Evolutionary conservation across 2,113 vertebrate genomes (phyloP).

Genomic region (Erinaceus europaeus): DNA sequence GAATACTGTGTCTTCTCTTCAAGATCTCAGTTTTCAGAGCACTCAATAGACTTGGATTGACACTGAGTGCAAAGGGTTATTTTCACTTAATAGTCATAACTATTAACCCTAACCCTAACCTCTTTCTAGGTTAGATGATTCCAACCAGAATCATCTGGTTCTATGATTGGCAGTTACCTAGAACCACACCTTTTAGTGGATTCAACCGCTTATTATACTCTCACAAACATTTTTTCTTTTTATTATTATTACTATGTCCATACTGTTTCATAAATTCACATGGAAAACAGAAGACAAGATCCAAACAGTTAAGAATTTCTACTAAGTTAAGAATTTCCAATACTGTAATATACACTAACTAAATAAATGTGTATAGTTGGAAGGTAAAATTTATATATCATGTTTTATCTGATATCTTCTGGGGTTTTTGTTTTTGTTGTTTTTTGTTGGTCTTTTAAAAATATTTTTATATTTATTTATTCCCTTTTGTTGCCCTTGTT

Average conservation of each 20-base stretch:
- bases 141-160: background rate
- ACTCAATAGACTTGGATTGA: background rate
- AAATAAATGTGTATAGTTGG: background rate
- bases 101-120: too few relatives aligned
- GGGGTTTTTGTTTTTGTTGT: background rate
- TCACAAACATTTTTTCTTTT: too few relatives aligned
- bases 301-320: background rate
- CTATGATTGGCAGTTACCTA: background rate
- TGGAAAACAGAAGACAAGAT: background rate
- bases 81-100: background rate
- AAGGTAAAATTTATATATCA: background rate
- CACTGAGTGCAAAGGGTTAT: background rate
- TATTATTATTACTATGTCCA: too few relatives aligned
- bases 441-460: too few relatives aligned
- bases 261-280: conserved; percentile 28
- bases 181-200: background rate
- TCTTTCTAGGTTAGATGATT: too few relatives aligned
- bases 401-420: conserved; percentile 11
- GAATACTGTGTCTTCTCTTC: too few relatives aligned
- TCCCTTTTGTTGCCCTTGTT: too few relatives aligned
- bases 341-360: background rate
- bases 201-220: background rate
- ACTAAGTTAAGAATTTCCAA: background rate
- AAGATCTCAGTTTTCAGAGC: background rate
- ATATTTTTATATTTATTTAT: too few relatives aligned